Percentiles rank a stretch among this genome's conserved stretches.
phyloP scores from a whole-genome alignment of 2,113 vertebrate genomes.

The Helogale parvula region DNA sequence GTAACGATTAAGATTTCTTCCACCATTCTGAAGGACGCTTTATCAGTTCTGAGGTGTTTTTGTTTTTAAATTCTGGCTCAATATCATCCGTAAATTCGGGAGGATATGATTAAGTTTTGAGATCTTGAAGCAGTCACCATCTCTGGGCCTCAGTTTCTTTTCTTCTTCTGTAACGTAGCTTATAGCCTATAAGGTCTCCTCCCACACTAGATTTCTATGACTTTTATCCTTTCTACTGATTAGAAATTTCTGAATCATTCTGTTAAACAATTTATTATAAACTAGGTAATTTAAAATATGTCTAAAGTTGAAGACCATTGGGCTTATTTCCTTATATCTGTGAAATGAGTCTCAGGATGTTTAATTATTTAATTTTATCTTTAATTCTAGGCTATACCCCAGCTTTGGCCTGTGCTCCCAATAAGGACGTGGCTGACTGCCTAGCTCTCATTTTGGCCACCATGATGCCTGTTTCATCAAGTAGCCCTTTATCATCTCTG shows the following conservation, averaged over 20 bases:
- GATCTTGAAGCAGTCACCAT: not conserved
- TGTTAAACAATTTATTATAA: not conserved
- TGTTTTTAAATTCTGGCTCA: not conserved
- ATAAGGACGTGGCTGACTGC: slow-evolving; percentile 99
- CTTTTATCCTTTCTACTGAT: not conserved
- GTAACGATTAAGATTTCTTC: not conserved
- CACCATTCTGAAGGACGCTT: not conserved
- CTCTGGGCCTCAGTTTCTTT: not conserved
- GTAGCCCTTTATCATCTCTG: slow-evolving; percentile 90
- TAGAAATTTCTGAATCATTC: slow-evolving; percentile 34
- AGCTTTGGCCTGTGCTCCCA: slow-evolving; percentile 97
- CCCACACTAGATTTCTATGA: not conserved
- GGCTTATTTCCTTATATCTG: not conserved
- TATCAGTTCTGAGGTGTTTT: not conserved
- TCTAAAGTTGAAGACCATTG: slow-evolving; percentile 13
- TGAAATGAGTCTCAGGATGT: not conserved
- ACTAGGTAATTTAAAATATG: slow-evolving; percentile 3
- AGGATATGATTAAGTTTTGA: not conserved
- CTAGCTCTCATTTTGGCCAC: slow-evolving; percentile 98
- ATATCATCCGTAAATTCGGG: not conserved
- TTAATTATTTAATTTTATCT: slow-evolving; percentile 54
- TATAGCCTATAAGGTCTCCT: not conserved
- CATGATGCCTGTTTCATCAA: slow-evolving; percentile 98
- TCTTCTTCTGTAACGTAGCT: not conserved
- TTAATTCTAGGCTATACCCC: slow-evolving; percentile 94